Conservation (phyloP, 1,140 invertebrate genomes). For the Drosophila repleta region DNA sequence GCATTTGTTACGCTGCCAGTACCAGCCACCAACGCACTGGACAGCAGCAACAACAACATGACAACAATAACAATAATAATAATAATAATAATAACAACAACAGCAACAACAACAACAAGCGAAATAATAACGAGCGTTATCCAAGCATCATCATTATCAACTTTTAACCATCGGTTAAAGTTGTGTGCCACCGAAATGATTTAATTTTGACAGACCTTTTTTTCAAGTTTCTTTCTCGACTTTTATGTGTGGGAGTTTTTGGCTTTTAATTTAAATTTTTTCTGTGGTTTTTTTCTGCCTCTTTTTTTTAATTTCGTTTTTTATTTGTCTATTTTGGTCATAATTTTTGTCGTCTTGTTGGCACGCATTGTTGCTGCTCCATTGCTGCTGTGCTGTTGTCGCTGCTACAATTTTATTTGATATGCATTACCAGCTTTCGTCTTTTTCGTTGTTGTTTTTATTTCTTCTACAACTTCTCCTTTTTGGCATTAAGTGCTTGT, state of each 20-base stretch:
- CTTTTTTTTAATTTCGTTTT: conserved; percentile 35
- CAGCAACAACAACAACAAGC: conserved; percentile 37
- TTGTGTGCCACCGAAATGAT: conserved; percentile 82
- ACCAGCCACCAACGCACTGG: conserved; percentile 78
- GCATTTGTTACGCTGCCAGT: conserved; percentile 81
- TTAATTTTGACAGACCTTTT: conserved; percentile 82
- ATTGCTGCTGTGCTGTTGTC: conserved; percentile 39
- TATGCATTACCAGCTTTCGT: conserved; percentile 82
- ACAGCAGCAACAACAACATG: conserved; percentile 53
- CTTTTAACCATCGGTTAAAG: conserved; percentile 82
- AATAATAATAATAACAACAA: conserved; percentile 34
- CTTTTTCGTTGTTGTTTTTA: conserved; percentile 83
- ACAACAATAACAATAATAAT: conserved; percentile 23
- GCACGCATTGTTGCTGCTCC: conserved; percentile 60
- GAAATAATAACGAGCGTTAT: conserved; percentile 79
- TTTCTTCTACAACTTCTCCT: conserved; percentile 81
- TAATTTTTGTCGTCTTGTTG: conserved; percentile 53
- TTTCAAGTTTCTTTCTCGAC: conserved; percentile 77
- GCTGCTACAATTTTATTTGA: conserved; percentile 75
- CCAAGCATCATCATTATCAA: conserved; percentile 82
- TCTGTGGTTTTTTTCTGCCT: conserved; percentile 12
- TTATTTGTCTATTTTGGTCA: conserved; percentile 53
- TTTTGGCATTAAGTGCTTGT: conserved; percentile 82
- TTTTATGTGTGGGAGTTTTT: conserved; percentile 83
- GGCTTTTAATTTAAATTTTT: conserved; percentile 78